Evolutionary conservation across 2,888 invertebrate genomes (phyloP).

Genomic region (Achlya flavicornis): DNA sequence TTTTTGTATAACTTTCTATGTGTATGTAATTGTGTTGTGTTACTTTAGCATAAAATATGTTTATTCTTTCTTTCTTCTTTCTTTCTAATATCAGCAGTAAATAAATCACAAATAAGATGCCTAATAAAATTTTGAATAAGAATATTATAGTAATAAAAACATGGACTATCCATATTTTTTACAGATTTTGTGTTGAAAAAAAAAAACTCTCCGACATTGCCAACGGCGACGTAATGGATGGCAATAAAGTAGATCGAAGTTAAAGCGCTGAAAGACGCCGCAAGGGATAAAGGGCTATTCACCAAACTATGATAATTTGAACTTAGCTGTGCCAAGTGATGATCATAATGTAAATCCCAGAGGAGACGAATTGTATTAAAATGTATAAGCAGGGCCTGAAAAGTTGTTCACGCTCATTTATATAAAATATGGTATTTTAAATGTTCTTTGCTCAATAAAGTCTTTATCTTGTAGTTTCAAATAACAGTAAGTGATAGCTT

Average conservation of each 20-base stretch:
- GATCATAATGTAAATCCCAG: conserved; percentile 33
- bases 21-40: no score
- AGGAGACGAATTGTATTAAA: conserved; percentile 26
- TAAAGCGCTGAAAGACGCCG: conserved; percentile 31
- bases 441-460: background rate
- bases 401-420: background rate
- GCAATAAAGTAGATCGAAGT: conserved; percentile 30
- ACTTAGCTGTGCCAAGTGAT: conserved; percentile 42
- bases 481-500: no score
- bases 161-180: background rate
- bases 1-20: no score
- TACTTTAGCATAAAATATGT: no score
- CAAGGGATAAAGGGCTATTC: conserved; percentile 36
- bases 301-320: conserved; percentile 50
- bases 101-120: no score
- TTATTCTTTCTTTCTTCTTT: no score
- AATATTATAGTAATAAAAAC: background rate
- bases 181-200: background rate
- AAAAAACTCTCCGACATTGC: conserved; percentile 2
- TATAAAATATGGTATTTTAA: background rate
- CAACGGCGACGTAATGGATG: conserved; percentile 15
- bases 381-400: conserved; percentile 15
- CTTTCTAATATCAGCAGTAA: no score
- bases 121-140: no score
- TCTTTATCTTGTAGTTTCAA: no score